phyloP scores from a whole-genome alignment of 2,113 vertebrate genomes.

The Bostrychus sinensis region DNA sequence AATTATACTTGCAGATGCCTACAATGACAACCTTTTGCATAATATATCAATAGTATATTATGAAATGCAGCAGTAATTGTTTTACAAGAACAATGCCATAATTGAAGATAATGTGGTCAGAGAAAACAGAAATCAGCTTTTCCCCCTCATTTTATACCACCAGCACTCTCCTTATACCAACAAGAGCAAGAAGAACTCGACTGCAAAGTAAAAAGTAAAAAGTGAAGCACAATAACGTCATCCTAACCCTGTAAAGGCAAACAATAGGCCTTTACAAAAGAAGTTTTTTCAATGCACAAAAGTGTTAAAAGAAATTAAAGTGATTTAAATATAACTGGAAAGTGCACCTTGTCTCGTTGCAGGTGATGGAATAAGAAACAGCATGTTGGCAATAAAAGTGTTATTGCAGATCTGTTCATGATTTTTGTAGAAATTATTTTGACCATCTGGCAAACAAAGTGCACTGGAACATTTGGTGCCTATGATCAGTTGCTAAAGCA shows the following conservation, averaged over 20 bases:
- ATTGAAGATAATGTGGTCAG: too few species aligned
- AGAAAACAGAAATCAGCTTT: too few species aligned
- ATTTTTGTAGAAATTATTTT: constrained; percentile 2
- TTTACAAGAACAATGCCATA: too few species aligned
- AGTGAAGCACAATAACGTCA: constrained; percentile 13
- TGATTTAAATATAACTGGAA: neutral
- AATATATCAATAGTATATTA: too few species aligned
- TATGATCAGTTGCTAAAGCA: neutral
- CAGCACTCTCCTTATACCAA: too few species aligned
- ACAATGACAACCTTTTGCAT: constrained; percentile 30
- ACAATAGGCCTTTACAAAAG: constrained; percentile 3
- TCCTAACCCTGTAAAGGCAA: constrained; percentile 3
- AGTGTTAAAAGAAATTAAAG: constrained; percentile 1
- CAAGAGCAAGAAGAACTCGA: too few species aligned
- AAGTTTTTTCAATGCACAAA: neutral
- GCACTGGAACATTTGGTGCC: constrained; percentile 11
- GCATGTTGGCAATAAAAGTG: constrained; percentile 7
- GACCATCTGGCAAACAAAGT: constrained; percentile 9
- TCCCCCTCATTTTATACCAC: too few species aligned
- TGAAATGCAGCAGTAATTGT: too few species aligned
- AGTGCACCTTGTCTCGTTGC: neutral
- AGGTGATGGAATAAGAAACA: constrained; percentile 6
- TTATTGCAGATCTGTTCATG: constrained; percentile 6
- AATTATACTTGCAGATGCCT: constrained; percentile 38
- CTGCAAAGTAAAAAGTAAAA: constrained; percentile 19